Conservation (phyloP, 37 sponge, comb jelly and placozoan genomes). For the Crambe crambe region DNA sequence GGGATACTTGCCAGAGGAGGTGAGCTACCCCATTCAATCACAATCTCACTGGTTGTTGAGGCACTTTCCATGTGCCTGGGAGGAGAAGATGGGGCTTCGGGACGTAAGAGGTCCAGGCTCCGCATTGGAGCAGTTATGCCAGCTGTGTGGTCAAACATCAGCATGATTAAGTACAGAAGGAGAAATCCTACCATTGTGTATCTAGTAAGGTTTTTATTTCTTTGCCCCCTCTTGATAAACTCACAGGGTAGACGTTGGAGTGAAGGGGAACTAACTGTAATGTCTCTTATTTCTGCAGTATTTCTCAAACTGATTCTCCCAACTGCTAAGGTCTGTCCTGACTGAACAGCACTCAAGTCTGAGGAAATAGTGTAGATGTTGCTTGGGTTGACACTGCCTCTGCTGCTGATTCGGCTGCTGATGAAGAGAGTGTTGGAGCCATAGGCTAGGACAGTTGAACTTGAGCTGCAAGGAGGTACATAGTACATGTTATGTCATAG, state of each 20-base stretch:
- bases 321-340: not conserved
- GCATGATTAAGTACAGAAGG: too few relatives aligned
- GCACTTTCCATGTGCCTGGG: not conserved
- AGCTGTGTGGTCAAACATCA: not conserved
- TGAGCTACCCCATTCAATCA: slow-evolving; percentile 25
- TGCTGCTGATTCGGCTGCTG: not conserved
- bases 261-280: not conserved
- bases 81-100: not conserved
- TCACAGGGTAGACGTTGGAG: slow-evolving; percentile 34
- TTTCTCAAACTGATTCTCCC: not conserved
- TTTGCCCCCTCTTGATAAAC: not conserved
- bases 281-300: not conserved
- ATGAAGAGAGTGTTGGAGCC: slow-evolving; percentile 26
- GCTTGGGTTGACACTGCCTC: too few relatives aligned
- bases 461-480: slow-evolving; percentile 20
- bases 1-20: not conserved
- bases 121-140: not conserved
- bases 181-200: too few relatives aligned
- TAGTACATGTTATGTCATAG: too few relatives aligned
- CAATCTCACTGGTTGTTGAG: slow-evolving; percentile 2
- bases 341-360: slow-evolving; percentile 2
- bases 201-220: not conserved
- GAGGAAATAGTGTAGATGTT: slow-evolving; percentile 18
- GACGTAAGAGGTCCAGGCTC: not conserved
- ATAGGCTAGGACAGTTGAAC: slow-evolving; percentile 24